phyloP scores from a whole-genome alignment of 2,113 vertebrate species.

The Elephas maximus region DNA sequence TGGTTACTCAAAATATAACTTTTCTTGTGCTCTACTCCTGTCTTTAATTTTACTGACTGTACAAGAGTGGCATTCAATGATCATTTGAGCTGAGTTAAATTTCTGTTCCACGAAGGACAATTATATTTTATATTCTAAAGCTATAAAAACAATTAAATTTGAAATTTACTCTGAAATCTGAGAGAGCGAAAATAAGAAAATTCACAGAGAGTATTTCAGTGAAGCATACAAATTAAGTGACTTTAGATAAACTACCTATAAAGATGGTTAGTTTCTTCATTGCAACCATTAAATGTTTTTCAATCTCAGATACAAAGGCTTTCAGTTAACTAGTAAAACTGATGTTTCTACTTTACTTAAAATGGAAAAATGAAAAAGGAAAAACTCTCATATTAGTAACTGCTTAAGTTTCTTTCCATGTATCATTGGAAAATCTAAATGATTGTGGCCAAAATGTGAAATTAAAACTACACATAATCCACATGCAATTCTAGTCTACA shows the following conservation, averaged over 20 bases:
- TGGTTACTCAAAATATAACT: not conserved
- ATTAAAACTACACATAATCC: conserved; percentile 19
- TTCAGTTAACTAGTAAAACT: conserved; percentile 45
- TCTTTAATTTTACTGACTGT: not conserved
- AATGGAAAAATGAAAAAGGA: conserved; percentile 61
- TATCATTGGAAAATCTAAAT: conserved; percentile 15
- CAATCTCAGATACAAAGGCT: not conserved
- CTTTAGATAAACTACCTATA: not conserved
- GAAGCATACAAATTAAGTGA: not conserved
- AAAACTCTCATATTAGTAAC: not conserved
- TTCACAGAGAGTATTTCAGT: not conserved
- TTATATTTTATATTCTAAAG: not conserved
- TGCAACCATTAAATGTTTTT: not conserved
- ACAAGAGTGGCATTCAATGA: not conserved
- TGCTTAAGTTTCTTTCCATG: conserved; percentile 50
- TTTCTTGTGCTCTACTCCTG: not conserved
- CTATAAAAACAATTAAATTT: not conserved
- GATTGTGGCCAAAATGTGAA: conserved; percentile 56
- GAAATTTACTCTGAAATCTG: not conserved
- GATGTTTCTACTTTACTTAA: conserved; percentile 62
- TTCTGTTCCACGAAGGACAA: not conserved
- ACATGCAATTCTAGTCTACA: conserved; percentile 5
- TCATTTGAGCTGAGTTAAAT: conserved; percentile 21
- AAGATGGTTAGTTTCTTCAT: not conserved
- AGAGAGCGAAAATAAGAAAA: conserved; percentile 15